Percentiles rank a stretch among this genome's conserved stretches.
Evolutionary conservation across 1,140 invertebrate genomes (phyloP).

Genomic region (Thaumatotibia leucotreta): DNA sequence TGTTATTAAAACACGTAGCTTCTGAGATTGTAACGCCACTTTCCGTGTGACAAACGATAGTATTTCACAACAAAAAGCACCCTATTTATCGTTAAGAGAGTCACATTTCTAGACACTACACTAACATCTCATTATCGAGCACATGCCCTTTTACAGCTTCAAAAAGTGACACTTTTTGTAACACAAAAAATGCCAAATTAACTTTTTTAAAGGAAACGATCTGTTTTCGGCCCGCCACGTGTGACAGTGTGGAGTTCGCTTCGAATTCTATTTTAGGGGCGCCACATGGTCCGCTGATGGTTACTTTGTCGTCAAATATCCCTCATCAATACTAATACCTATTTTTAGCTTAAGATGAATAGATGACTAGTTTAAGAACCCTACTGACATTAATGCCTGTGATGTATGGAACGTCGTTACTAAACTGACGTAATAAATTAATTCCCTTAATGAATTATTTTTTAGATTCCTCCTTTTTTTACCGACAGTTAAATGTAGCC

Average conservation of each 20-base stretch:
- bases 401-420: slow-evolving; percentile 60
- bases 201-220: slow-evolving; percentile 74
- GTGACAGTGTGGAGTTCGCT: slow-evolving; percentile 52
- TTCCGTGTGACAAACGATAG: not conserved
- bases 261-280: slow-evolving; percentile 59
- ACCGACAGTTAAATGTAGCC: slow-evolving; percentile 34
- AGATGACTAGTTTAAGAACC: slow-evolving; percentile 55
- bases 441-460: slow-evolving; percentile 51
- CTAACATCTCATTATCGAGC: slow-evolving; percentile 58
- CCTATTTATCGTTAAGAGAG: slow-evolving; percentile 53
- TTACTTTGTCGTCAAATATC: slow-evolving; percentile 63
- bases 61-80: slow-evolving; percentile 12
- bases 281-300: slow-evolving; percentile 66
- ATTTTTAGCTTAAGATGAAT: slow-evolving; percentile 56
- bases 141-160: slow-evolving; percentile 52
- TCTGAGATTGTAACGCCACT: not conserved
- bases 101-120: slow-evolving; percentile 63
- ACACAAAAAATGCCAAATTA: slow-evolving; percentile 69
- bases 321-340: slow-evolving; percentile 59
- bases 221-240: slow-evolving; percentile 69
- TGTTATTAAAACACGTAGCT: not conserved
- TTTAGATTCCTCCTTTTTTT: slow-evolving; percentile 32
- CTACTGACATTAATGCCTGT: slow-evolving; percentile 62
- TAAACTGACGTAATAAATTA: slow-evolving; percentile 49
- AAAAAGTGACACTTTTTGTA: slow-evolving; percentile 68